Evolutionary conservation across 2,888 invertebrate genomes (phyloP).

Genomic region (Cheilosia vulpina): DNA sequence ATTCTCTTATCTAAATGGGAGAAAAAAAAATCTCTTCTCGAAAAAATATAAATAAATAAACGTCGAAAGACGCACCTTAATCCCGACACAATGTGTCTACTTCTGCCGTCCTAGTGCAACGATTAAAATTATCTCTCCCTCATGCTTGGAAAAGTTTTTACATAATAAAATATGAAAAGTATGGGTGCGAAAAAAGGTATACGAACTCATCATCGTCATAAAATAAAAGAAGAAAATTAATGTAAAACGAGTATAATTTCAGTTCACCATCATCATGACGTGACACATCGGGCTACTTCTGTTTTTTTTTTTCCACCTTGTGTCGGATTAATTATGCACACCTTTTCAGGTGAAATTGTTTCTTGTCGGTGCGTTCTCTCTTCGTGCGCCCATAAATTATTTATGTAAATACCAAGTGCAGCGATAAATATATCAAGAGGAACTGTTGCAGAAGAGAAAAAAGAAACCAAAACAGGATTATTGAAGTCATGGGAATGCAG

Average conservation of each 20-base stretch:
- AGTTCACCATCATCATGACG: slow-evolving; percentile 11
- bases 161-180: slow-evolving; percentile 43
- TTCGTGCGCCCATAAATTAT: slow-evolving; percentile 40
- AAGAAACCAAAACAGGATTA: background rate
- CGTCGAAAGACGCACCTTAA: background rate
- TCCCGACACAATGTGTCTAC: slow-evolving; percentile 15
- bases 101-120: slow-evolving; percentile 26
- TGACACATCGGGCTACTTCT: slow-evolving; percentile 38
- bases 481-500: background rate
- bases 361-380: slow-evolving; percentile 17
- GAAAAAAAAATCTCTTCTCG: background rate
- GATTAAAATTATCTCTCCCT: slow-evolving; percentile 48
- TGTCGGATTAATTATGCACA: slow-evolving; percentile 46
- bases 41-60: background rate
- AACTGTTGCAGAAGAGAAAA: slow-evolving; percentile 1
- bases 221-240: slow-evolving; percentile 15
- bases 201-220: background rate
- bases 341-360: slow-evolving; percentile 40
- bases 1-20: slow-evolving; percentile 50
- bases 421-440: slow-evolving; percentile 38
- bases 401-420: slow-evolving; percentile 54
- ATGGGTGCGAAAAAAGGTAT: background rate
- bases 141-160: slow-evolving; percentile 36
- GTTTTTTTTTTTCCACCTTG: slow-evolving; percentile 13
- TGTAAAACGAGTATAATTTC: slow-evolving; percentile 24